Percentiles rank a stretch among this genome's conserved stretches.
Evolutionary conservation across 1,140 invertebrate species (phyloP).

Genomic region (Laodelphax striatellus): DNA sequence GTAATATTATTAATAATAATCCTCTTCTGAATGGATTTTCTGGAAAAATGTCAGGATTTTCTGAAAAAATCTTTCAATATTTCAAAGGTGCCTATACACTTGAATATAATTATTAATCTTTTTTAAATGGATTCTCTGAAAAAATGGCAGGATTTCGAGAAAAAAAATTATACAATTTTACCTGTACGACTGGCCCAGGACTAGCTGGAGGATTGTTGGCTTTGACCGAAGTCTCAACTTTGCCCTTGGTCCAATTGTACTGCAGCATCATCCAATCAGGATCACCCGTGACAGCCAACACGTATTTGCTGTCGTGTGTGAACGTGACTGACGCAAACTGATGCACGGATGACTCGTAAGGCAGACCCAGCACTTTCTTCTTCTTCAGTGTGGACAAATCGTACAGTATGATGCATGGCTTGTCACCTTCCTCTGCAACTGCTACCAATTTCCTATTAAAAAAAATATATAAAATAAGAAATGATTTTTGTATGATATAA

Average conservation of each 20-base stretch:
- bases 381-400: constrained; percentile 47
- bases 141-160: too few relatives aligned
- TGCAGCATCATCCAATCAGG: constrained; percentile 69
- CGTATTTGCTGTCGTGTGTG: constrained; percentile 61
- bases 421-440: constrained; percentile 38
- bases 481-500: background rate
- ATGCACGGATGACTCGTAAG: constrained; percentile 32
- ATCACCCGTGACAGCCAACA: constrained; percentile 63
- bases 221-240: constrained; percentile 62
- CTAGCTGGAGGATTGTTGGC: constrained; percentile 38
- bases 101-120: too few relatives aligned
- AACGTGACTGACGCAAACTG: constrained; percentile 64
- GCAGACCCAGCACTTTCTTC: constrained; percentile 46
- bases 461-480: constrained; percentile 24
- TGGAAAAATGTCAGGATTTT: too few relatives aligned
- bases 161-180: constrained; percentile 13
- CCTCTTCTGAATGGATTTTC: too few relatives aligned
- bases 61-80: too few relatives aligned
- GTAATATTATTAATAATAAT: too few relatives aligned
- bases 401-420: constrained; percentile 48
- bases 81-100: too few relatives aligned
- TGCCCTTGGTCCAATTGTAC: constrained; percentile 76
- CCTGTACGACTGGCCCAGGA: constrained; percentile 34
- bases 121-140: too few relatives aligned
- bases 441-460: constrained; percentile 41